Evolutionary conservation across 2,797 vertebrate genomes (phyloP).

Genomic region (Leucoraja ocellata): DNA sequence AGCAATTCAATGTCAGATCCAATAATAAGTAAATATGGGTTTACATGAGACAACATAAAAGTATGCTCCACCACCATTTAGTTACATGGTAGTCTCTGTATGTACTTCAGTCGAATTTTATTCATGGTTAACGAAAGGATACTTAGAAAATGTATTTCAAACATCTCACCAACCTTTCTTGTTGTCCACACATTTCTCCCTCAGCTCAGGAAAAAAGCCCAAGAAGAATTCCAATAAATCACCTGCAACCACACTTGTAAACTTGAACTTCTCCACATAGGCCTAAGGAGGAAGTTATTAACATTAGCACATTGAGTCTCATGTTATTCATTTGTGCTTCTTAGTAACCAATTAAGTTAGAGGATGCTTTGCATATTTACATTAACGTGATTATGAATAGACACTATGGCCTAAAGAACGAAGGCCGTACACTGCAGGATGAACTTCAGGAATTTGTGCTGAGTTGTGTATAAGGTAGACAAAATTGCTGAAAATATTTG

Average conservation of each 20-base stretch:
- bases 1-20: background rate
- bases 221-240: constrained; percentile 88
- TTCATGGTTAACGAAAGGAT: background rate
- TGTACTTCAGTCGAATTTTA: background rate
- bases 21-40: background rate
- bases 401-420: too few species aligned
- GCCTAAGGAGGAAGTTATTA: constrained; percentile 58
- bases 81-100: background rate
- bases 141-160: background rate
- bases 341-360: too few species aligned
- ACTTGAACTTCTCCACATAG: constrained; percentile 86
- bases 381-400: background rate
- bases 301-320: background rate
- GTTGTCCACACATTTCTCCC: constrained; percentile 70
- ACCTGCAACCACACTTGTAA: constrained; percentile 81
- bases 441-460: too few species aligned
- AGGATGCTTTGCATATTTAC: background rate
- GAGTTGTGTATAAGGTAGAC: too few species aligned
- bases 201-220: constrained; percentile 79
- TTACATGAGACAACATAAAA: background rate
- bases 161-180: constrained; percentile 67
- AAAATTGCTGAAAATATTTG: too few species aligned
- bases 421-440: too few species aligned
- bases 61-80: background rate
- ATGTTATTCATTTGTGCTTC: background rate